Conservation (phyloP, 1,140 invertebrate genomes). For the Meloidogyne exigua region DNA sequence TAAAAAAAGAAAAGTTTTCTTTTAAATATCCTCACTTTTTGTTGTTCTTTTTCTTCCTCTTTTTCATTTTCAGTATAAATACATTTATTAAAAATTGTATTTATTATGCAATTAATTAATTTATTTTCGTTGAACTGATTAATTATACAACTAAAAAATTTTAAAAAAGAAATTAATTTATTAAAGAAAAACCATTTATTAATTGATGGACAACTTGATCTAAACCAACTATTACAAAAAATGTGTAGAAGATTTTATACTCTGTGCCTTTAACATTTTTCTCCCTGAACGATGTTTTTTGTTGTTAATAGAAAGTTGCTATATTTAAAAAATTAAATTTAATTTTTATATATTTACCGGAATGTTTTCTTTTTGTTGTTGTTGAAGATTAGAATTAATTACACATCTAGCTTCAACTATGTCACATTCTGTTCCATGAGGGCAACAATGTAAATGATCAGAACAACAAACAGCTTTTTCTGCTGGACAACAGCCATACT, state of each 20-base stretch:
- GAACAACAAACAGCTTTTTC: constrained; percentile 62
- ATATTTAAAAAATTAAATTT: not conserved
- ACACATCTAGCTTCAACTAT: constrained; percentile 21
- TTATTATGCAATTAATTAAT: constrained; percentile 1
- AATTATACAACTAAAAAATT: not conserved
- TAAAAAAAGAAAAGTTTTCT: no score
- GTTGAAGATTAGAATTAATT: not conserved
- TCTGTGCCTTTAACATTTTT: not conserved
- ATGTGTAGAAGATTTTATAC: not conserved
- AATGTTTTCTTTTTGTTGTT: not conserved
- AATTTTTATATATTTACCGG: not conserved
- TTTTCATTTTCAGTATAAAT: not conserved
- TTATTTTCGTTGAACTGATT: not conserved
- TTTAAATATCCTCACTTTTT: no score
- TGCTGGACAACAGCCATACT: constrained; percentile 65
- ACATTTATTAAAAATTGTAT: constrained; percentile 19
- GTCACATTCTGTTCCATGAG: constrained; percentile 52
- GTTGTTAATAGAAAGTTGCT: not conserved
- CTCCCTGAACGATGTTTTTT: not conserved
- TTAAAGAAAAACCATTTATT: not conserved
- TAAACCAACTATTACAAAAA: constrained; percentile 4
- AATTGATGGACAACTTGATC: not conserved
- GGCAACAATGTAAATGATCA: constrained; percentile 62
- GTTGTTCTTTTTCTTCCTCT: not conserved
- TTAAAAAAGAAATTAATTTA: not conserved